phyloP scores from a whole-genome alignment of 2,797 vertebrate genomes.

The Acrossocheilus fasciatus region DNA sequence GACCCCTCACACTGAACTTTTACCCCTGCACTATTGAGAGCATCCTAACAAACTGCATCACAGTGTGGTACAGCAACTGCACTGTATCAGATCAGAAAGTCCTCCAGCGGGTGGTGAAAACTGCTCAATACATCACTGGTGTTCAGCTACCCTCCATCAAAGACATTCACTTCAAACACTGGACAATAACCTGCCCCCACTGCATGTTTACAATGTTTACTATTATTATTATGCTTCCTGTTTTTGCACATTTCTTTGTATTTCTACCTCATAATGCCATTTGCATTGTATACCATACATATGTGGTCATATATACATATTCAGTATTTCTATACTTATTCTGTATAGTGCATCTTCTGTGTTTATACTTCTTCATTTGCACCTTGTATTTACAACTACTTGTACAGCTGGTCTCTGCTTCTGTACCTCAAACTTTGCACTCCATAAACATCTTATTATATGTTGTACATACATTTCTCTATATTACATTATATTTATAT shows the following conservation, averaged over 20 bases:
- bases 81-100: neutral
- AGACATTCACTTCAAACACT: neutral
- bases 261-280: no score
- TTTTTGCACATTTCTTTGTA: neutral
- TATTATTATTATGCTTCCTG: neutral
- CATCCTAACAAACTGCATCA: neutral
- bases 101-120: neutral
- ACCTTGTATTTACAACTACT: no score
- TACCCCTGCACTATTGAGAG: neutral
- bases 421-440: neutral
- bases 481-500: no score
- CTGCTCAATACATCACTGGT: neutral
- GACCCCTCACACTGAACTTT: neutral
- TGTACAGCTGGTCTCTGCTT: neutral
- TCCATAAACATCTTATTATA: neutral
- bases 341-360: no score
- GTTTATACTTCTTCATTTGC: no score
- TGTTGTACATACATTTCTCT: no score
- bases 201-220: no score
- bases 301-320: no score
- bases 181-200: no score
- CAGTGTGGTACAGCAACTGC: neutral
- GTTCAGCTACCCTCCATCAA: neutral
- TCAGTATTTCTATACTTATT: no score
- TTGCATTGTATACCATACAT: no score